phyloP scores from a whole-genome alignment of 2,797 vertebrate species.

The Pitangus sulphuratus region DNA sequence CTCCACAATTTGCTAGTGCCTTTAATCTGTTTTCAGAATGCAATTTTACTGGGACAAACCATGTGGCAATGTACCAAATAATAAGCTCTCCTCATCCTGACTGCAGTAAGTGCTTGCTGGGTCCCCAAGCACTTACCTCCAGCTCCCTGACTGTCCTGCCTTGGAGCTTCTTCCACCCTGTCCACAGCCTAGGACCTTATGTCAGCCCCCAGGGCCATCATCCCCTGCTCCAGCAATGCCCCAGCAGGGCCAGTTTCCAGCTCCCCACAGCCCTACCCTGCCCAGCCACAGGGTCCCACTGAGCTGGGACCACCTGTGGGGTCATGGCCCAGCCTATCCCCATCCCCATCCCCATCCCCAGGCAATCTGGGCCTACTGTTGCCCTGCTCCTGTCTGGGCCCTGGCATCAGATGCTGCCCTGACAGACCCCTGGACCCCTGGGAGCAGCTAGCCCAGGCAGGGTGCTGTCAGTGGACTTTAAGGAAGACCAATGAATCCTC shows the following conservation, averaged over 20 bases:
- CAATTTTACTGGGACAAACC: neutral
- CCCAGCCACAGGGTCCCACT: too few species aligned
- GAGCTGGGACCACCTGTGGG: accelerated
- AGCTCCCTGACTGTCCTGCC: neutral
- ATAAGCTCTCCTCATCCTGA: neutral
- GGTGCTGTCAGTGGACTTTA: neutral
- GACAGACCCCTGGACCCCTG: neutral
- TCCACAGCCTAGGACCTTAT: neutral
- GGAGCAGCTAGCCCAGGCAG: neutral
- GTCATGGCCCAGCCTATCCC: neutral
- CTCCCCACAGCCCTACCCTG: neutral
- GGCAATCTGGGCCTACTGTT: neutral
- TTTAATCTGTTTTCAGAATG: neutral
- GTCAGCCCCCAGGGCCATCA: neutral
- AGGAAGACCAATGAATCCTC: conserved; percentile 82
- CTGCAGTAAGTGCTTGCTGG: neutral
- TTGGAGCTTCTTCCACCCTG: neutral
- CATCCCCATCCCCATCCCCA: neutral
- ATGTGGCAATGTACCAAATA: neutral
- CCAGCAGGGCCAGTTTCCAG: neutral
- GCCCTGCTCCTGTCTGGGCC: neutral
- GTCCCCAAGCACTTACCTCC: neutral
- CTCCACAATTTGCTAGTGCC: neutral
- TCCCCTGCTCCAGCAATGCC: neutral
- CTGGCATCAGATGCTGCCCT: neutral